phyloP scores from a whole-genome alignment of 1,140 invertebrate species.

The Ips typographus region DNA sequence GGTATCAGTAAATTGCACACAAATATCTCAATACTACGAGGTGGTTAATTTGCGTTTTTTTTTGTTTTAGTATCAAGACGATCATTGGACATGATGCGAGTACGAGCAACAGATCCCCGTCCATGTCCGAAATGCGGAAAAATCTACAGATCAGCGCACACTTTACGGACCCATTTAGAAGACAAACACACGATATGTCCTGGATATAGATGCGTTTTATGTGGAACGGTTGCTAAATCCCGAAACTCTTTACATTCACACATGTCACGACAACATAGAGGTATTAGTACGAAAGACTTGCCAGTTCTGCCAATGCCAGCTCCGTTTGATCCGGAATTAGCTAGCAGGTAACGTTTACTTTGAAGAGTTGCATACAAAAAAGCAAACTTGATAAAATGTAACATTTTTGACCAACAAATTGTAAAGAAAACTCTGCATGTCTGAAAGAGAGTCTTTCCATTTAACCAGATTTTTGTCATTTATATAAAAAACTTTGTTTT shows the following conservation, averaged over 20 bases:
- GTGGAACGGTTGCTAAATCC: constrained; percentile 89
- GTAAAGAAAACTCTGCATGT: too few species aligned
- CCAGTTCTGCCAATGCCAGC: constrained; percentile 89
- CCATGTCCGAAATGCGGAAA: constrained; percentile 92
- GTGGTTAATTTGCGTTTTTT: too few species aligned
- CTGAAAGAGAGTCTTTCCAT: too few species aligned
- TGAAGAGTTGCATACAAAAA: background rate
- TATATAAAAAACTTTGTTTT: background rate
- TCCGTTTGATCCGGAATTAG: constrained; percentile 84
- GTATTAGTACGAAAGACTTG: constrained; percentile 88
- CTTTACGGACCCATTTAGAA: constrained; percentile 84
- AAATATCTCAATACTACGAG: too few species aligned
- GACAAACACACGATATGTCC: constrained; percentile 92
- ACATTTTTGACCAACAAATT: too few species aligned
- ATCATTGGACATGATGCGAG: constrained; percentile 78
- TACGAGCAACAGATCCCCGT: constrained; percentile 85
- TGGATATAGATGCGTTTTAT: constrained; percentile 86
- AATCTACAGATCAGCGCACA: constrained; percentile 88
- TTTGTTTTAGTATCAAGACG: constrained; percentile 65
- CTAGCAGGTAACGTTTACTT: constrained; percentile 58
- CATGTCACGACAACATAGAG: constrained; percentile 88
- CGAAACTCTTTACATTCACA: constrained; percentile 88
- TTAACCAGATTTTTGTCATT: background rate
- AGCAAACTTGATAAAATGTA: background rate
- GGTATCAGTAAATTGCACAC: too few species aligned